These are phyloP conservation scores for Corvus cornix DNA, from an alignment of 2,113 vertebrate species.

Conservation along the genomic window DNA sequence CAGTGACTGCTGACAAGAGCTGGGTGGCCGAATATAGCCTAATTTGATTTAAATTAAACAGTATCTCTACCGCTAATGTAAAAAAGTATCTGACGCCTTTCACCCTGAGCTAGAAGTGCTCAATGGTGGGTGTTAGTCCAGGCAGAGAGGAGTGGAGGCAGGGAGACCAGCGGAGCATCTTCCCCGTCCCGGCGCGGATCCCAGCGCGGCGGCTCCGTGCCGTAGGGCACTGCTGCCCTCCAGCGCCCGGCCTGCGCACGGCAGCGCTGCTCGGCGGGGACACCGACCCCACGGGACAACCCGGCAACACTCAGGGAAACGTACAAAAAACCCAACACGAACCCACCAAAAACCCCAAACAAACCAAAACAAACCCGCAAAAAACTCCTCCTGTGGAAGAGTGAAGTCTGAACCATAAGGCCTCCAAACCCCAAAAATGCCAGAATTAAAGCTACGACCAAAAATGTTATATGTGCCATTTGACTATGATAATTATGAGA, in stretches of 20 bases:
- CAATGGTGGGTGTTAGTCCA: accelerated
- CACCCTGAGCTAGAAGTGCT: accelerated
- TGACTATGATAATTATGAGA: accelerated
- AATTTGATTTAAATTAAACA: background rate
- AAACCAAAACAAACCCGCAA: accelerated
- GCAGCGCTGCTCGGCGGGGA: background rate
- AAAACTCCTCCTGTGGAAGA: background rate
- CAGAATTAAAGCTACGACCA: background rate
- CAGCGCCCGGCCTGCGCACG: background rate
- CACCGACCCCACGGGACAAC: background rate
- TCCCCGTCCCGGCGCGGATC: accelerated
- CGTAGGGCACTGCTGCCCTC: background rate
- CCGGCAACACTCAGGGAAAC: accelerated
- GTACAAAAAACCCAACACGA: accelerated
- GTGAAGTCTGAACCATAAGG: background rate
- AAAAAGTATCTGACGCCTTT: background rate
- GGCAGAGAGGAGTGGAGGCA: background rate
- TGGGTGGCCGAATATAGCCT: background rate
- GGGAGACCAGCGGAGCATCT: background rate
- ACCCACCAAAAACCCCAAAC: background rate
- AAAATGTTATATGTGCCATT: accelerated
- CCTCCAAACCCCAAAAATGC: background rate
- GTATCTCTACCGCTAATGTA: background rate
- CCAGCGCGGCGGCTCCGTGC: background rate
- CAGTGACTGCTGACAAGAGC: background rate